A percentile compares a stretch with the other conserved stretches of the same genome.
Evolutionary conservation across 2,797 vertebrate species (phyloP).

Genomic region (Alauda arvensis): DNA sequence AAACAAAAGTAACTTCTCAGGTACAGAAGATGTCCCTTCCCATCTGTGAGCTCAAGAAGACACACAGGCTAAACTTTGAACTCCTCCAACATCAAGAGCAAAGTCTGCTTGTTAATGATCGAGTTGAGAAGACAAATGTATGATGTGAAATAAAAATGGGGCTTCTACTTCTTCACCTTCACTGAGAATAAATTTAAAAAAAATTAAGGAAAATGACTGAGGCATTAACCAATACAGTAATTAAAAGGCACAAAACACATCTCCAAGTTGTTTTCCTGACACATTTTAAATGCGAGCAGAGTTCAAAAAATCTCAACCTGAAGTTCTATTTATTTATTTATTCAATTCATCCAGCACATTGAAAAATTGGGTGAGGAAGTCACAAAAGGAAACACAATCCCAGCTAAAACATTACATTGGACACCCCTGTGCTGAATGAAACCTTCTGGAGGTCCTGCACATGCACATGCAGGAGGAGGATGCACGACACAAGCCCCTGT

Average conservation of each 20-base stretch:
- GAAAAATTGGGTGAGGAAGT: background rate
- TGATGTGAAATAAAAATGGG: background rate
- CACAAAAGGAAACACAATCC: background rate
- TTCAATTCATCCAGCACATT: background rate
- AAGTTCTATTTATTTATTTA: background rate
- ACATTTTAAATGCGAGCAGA: background rate
- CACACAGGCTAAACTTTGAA: background rate
- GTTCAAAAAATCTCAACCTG: background rate
- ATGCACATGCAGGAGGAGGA: background rate
- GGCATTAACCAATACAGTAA: background rate
- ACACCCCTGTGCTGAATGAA: background rate
- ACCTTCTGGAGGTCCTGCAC: background rate
- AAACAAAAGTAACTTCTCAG: background rate
- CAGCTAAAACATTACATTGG: background rate
- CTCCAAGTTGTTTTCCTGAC: background rate
- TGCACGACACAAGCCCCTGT: accelerated
- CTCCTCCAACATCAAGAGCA: background rate
- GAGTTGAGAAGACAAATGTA: background rate
- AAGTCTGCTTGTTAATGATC: background rate
- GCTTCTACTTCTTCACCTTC: background rate
- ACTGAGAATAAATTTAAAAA: background rate
- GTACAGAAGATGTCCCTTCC: background rate
- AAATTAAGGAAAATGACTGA: background rate
- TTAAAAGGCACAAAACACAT: background rate
- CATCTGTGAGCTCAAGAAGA: background rate